These are phyloP conservation scores for Hippoglossus hippoglossus DNA, from an alignment of 2,797 vertebrate species.

Conservation along the genomic window DNA sequence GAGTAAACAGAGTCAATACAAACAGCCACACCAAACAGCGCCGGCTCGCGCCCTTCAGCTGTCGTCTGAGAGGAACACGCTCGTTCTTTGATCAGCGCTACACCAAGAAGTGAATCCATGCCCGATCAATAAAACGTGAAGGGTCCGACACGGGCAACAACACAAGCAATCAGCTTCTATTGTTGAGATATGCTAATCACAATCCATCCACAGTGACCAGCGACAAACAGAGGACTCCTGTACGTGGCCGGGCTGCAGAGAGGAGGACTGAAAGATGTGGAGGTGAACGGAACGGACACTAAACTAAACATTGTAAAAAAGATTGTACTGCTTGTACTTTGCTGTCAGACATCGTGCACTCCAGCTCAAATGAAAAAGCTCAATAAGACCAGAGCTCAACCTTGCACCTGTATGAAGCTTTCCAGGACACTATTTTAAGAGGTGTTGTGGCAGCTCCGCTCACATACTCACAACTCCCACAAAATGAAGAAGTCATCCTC, in stretches of 20 bases:
- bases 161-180: conserved; percentile 51
- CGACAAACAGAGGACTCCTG: conserved; percentile 4
- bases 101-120: conserved; percentile 48
- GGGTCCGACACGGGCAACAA: conserved; percentile 26
- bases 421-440: conserved; percentile 28
- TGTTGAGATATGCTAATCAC: conserved; percentile 56
- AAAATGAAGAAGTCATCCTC: conserved; percentile 36
- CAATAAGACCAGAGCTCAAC: conserved; percentile 29
- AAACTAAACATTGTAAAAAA: conserved; percentile 22
- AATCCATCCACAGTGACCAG: conserved; percentile 27
- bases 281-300: conserved; percentile 32
- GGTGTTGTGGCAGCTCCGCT: conserved; percentile 26
- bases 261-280: conserved; percentile 28
- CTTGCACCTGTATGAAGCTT: conserved; percentile 42
- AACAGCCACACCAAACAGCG: conserved; percentile 15
- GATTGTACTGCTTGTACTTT: conserved; percentile 39
- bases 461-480: conserved; percentile 27
- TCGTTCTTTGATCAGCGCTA: conserved; percentile 30
- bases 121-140: conserved; percentile 48
- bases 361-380: conserved; percentile 44
- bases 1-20: conserved; percentile 27
- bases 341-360: conserved; percentile 29
- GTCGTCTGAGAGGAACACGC: conserved; percentile 44
- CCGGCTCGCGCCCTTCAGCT: conserved; percentile 34
- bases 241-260: conserved; percentile 13